Evolutionary conservation across 2,113 vertebrate species (phyloP).

Genomic region (Tringa solitaria): DNA sequence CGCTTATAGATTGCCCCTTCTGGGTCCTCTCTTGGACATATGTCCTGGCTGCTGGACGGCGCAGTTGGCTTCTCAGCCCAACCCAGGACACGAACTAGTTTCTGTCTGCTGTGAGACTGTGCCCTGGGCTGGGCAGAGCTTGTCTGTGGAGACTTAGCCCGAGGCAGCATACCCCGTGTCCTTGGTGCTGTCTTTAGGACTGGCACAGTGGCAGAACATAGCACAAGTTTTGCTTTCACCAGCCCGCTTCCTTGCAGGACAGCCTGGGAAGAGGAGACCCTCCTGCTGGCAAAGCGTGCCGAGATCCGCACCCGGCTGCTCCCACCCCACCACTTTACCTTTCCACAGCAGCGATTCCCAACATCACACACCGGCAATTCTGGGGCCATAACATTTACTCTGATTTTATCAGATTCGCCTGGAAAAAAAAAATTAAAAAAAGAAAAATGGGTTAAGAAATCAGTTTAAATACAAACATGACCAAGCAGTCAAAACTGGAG

Average conservation of each 20-base stretch:
- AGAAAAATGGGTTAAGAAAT: neutral
- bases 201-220: rapidly evolving
- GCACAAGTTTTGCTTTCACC: rapidly evolving
- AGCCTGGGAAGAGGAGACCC: neutral
- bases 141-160: rapidly evolving
- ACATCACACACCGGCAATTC: rapidly evolving
- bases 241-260: neutral
- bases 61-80: rapidly evolving
- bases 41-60: neutral
- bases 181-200: neutral
- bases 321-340: neutral
- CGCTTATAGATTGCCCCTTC: neutral
- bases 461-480: neutral
- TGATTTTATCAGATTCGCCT: neutral
- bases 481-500: neutral
- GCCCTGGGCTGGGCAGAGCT: neutral
- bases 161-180: rapidly evolving
- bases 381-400: neutral
- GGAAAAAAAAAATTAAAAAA: neutral
- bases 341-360: neutral
- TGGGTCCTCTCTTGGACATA: rapidly evolving
- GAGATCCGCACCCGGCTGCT: rapidly evolving
- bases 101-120: neutral
- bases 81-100: neutral
- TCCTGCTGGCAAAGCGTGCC: rapidly evolving